These are phyloP conservation scores for Carassius auratus DNA, from an alignment of 2,113 vertebrate species.

Conservation along the genomic window DNA sequence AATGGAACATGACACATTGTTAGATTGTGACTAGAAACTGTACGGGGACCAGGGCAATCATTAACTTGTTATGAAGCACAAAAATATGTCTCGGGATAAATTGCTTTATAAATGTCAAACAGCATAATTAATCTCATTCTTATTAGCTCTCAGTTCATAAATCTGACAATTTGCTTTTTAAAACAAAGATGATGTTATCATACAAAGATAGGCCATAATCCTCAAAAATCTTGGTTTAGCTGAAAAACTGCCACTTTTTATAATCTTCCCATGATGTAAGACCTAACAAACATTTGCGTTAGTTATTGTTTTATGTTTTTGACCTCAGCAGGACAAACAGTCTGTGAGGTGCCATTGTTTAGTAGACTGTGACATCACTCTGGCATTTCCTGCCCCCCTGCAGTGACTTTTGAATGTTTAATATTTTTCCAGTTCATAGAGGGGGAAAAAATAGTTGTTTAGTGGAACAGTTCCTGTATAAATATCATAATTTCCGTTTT, in stretches of 20 bases:
- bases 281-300: slow-evolving; percentile 68
- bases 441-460: background rate
- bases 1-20: slow-evolving; percentile 66
- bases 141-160: background rate
- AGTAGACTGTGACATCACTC: slow-evolving; percentile 59
- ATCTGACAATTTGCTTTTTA: background rate
- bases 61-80: background rate
- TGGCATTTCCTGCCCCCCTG: slow-evolving; percentile 61
- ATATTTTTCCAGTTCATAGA: slow-evolving; percentile 12
- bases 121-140: background rate
- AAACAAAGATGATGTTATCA: background rate
- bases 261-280: slow-evolving; percentile 38
- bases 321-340: slow-evolving; percentile 58
- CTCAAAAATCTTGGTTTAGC: background rate
- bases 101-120: background rate
- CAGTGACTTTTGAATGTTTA: slow-evolving; percentile 46
- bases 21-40: slow-evolving; percentile 29
- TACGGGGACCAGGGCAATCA: slow-evolving; percentile 9
- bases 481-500: background rate
- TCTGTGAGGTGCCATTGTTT: slow-evolving; percentile 60
- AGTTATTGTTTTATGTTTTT: slow-evolving; percentile 49
- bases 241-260: slow-evolving; percentile 32
- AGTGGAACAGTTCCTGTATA: background rate
- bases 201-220: background rate
- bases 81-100: background rate